These are phyloP conservation scores for Muntiacus reevesi DNA, from an alignment of 2,113 vertebrate genomes.

Conservation along the genomic window DNA sequence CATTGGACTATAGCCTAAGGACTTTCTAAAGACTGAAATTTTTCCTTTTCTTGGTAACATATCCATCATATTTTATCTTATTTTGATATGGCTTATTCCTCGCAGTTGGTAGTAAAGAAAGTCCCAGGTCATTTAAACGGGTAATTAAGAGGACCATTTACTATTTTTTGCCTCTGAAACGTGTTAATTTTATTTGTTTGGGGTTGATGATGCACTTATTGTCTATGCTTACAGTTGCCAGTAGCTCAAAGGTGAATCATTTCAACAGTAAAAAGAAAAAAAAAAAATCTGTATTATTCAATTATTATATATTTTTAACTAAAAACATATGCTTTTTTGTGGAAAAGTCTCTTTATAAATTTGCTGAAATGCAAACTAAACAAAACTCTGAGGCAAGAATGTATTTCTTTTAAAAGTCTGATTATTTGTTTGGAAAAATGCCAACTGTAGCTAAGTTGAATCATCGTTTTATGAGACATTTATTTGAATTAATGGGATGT, in stretches of 20 bases:
- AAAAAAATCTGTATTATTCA: background rate
- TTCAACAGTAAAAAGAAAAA: constrained; percentile 18
- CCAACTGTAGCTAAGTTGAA: constrained; percentile 53
- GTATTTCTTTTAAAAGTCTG: constrained; percentile 15
- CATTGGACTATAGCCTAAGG: constrained; percentile 24
- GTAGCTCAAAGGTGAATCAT: constrained; percentile 37
- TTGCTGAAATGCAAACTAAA: constrained; percentile 32
- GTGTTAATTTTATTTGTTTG: constrained; percentile 51
- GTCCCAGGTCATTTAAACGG: constrained; percentile 49
- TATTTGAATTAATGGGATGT: constrained; percentile 65
- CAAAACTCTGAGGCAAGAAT: constrained; percentile 48
- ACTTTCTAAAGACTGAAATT: constrained; percentile 37
- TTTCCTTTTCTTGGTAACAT: constrained; percentile 58
- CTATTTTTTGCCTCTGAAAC: constrained; percentile 43
- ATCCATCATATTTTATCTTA: constrained; percentile 39
- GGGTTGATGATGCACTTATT: constrained; percentile 45
- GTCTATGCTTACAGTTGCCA: background rate
- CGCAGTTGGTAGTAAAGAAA: constrained; percentile 53
- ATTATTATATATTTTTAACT: constrained; percentile 42
- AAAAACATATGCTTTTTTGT: background rate
- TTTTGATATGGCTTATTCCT: constrained; percentile 45
- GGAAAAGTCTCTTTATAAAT: background rate
- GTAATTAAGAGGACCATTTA: background rate
- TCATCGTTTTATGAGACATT: constrained; percentile 50
- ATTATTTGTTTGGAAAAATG: constrained; percentile 51